These are phyloP conservation scores for Sesamia nonagrioides DNA, from an alignment of 1,140 invertebrate species.

Conservation along the genomic window DNA sequence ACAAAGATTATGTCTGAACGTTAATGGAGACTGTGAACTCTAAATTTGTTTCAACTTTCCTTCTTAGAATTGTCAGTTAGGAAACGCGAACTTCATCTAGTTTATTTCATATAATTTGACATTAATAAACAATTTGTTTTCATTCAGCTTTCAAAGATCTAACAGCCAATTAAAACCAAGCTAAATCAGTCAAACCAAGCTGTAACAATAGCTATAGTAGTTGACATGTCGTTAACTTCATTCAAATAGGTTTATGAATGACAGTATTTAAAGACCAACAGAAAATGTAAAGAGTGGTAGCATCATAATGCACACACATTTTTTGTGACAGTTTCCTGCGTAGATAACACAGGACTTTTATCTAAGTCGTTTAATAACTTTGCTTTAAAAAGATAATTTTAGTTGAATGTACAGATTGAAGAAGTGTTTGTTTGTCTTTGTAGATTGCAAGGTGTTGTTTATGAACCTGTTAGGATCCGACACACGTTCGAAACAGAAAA, in stretches of 20 bases:
- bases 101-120: too few species aligned
- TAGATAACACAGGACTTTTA: constrained; percentile 13
- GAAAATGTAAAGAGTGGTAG: constrained; percentile 30
- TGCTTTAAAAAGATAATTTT: constrained; percentile 21
- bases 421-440: constrained; percentile 3
- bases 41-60: too few species aligned
- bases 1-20: too few species aligned
- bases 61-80: too few species aligned
- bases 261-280: background rate
- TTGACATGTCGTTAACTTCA: background rate
- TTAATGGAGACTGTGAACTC: too few species aligned
- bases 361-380: constrained; percentile 32
- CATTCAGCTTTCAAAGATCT: too few species aligned
- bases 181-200: background rate
- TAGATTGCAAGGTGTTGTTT: background rate
- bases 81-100: too few species aligned
- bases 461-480: background rate
- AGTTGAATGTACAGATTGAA: constrained; percentile 12
- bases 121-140: too few species aligned
- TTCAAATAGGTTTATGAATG: background rate
- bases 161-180: too few species aligned
- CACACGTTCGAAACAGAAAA: background rate
- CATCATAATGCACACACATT: constrained; percentile 13
- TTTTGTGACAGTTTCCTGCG: constrained; percentile 1
- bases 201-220: background rate